phyloP scores from a whole-genome alignment of 2,888 invertebrate species.

The Acanthosepion esculentum region DNA sequence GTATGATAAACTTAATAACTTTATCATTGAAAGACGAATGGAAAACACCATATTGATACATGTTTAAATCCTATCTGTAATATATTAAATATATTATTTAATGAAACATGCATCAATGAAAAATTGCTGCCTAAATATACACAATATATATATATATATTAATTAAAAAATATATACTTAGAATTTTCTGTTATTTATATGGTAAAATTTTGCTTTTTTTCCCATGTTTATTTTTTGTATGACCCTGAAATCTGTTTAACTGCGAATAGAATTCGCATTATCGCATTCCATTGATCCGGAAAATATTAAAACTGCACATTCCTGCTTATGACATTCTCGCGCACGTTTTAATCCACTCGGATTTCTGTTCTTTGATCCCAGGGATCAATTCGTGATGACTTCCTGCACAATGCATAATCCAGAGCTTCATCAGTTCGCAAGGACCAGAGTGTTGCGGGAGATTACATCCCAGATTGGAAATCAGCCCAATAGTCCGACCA shows the following conservation, averaged over 20 bases:
- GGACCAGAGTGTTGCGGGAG: background rate
- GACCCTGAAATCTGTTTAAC: too few species aligned
- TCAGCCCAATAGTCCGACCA: background rate
- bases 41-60: too few species aligned
- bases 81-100: too few species aligned
- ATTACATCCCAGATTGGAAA: slow-evolving; percentile 33
- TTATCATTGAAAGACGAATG: too few species aligned
- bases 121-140: too few species aligned
- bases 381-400: background rate
- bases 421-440: background rate
- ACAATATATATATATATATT: background rate
- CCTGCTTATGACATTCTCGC: background rate
- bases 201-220: too few species aligned
- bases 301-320: background rate
- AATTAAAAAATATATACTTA: background rate
- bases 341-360: background rate
- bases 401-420: background rate
- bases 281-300: too few species aligned
- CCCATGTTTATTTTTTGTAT: too few species aligned
- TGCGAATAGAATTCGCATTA: background rate
- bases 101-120: too few species aligned
- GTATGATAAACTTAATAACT: too few species aligned
- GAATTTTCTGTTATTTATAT: background rate
- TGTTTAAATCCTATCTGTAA: too few species aligned
- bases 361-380: background rate